Conservation (phyloP, 2,113 vertebrate species). For the Gambusia affinis region DNA sequence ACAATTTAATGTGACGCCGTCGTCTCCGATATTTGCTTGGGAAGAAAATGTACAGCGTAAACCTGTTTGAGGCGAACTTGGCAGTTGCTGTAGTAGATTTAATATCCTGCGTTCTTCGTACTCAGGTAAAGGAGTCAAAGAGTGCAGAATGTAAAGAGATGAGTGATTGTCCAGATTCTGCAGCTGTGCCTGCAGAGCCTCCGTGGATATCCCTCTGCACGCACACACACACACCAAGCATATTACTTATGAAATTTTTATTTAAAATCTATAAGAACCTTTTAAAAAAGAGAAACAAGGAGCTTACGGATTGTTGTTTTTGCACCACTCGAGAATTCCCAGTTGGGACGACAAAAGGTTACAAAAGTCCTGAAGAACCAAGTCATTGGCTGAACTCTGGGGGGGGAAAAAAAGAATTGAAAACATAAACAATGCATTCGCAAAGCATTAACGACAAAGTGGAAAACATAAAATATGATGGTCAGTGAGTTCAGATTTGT, state of each 20-base stretch:
- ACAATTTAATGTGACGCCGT: background rate
- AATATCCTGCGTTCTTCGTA: constrained; percentile 88
- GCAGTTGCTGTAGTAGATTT: constrained; percentile 85
- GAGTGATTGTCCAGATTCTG: constrained; percentile 91
- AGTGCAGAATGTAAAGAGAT: constrained; percentile 89
- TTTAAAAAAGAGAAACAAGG: too few relatives aligned
- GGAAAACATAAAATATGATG: background rate
- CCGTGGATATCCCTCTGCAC: constrained; percentile 78
- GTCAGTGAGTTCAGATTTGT: background rate
- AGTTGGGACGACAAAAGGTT: constrained; percentile 87
- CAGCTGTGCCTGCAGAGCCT: constrained; percentile 86
- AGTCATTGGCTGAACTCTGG: constrained; percentile 82
- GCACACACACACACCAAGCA: constrained; percentile 2
- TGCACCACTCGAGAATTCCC: constrained; percentile 92
- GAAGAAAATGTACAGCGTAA: background rate
- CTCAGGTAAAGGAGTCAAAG: constrained; percentile 87
- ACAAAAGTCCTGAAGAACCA: constrained; percentile 88
- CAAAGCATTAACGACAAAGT: background rate
- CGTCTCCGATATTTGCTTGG: too few relatives aligned
- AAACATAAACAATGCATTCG: background rate
- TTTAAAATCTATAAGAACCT: background rate
- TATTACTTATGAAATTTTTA: background rate
- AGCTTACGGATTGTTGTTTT: constrained; percentile 80
- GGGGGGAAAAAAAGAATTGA: background rate
- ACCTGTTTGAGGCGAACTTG: constrained; percentile 61